Percentiles rank a stretch among this genome's conserved stretches.
These are phyloP conservation scores for Channa maculata DNA, from an alignment of 2,113 vertebrate species.

Conservation along the genomic window DNA sequence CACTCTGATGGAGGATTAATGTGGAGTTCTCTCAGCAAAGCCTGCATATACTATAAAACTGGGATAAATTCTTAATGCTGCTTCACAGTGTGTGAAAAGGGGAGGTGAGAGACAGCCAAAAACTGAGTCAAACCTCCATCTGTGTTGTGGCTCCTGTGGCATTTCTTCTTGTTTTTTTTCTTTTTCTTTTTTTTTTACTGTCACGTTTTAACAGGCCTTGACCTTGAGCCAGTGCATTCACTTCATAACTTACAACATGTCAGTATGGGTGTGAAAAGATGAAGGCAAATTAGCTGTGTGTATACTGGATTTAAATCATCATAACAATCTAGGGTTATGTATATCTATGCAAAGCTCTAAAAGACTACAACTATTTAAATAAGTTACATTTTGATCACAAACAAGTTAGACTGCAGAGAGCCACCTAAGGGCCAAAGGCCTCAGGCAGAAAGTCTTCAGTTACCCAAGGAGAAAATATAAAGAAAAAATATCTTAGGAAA, in stretches of 20 bases:
- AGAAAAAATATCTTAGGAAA: conserved; percentile 58
- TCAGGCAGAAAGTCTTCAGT: conserved; percentile 62
- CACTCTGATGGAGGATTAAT: background rate
- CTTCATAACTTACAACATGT: background rate
- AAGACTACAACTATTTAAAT: conserved; percentile 35
- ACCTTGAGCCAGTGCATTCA: conserved; percentile 47
- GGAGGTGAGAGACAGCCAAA: conserved; percentile 67
- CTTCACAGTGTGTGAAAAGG: conserved; percentile 63
- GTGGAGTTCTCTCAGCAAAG: conserved; percentile 19
- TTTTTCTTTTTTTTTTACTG: conserved; percentile 18
- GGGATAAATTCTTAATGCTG: conserved; percentile 32
- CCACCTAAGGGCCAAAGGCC: conserved; percentile 50
- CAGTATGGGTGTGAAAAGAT: background rate
- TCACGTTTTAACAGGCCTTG: conserved; percentile 54
- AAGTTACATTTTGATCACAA: conserved; percentile 48
- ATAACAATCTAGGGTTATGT: background rate
- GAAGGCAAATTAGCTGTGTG: background rate
- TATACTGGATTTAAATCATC: background rate
- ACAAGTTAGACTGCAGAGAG: conserved; percentile 41
- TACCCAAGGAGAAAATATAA: conserved; percentile 48
- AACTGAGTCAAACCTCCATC: conserved; percentile 66
- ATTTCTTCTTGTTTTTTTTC: background rate
- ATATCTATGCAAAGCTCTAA: conserved; percentile 6
- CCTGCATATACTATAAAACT: conserved; percentile 14
- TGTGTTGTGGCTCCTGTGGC: conserved; percentile 37